These are phyloP conservation scores for Gymnopithys bicolor DNA, from an alignment of 2,797 vertebrate species.

Conservation along the genomic window DNA sequence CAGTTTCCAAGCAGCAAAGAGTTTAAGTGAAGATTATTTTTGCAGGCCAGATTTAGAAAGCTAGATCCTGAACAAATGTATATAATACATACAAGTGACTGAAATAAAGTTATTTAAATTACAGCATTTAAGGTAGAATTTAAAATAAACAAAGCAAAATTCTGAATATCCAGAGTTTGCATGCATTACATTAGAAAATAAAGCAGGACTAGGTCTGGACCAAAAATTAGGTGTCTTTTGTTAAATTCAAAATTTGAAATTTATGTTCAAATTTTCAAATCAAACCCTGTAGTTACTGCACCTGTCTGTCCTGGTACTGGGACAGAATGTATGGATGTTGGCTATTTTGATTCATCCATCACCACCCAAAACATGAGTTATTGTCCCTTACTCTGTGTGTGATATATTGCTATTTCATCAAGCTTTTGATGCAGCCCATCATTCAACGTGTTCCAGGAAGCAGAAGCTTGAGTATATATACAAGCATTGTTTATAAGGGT, in stretches of 20 bases:
- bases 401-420: slow-evolving; percentile 24
- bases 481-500: background rate
- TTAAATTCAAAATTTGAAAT: background rate
- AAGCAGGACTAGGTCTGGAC: background rate
- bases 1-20: background rate
- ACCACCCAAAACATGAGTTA: background rate
- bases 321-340: background rate
- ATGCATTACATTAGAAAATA: background rate
- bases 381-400: background rate
- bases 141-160: background rate
- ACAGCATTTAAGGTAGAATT: background rate
- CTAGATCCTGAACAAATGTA: background rate
- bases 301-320: background rate
- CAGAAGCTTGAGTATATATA: background rate
- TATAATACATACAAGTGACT: background rate
- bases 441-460: background rate
- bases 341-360: background rate
- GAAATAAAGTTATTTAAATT: background rate
- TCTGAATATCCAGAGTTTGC: background rate
- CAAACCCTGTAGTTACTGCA: background rate
- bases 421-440: slow-evolving; percentile 21
- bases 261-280: background rate
- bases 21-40: background rate
- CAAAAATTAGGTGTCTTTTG: background rate
- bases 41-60: background rate